Evolutionary conservation across 2,888 invertebrate genomes (phyloP).

Genomic region (Parthenolecanium corni): DNA sequence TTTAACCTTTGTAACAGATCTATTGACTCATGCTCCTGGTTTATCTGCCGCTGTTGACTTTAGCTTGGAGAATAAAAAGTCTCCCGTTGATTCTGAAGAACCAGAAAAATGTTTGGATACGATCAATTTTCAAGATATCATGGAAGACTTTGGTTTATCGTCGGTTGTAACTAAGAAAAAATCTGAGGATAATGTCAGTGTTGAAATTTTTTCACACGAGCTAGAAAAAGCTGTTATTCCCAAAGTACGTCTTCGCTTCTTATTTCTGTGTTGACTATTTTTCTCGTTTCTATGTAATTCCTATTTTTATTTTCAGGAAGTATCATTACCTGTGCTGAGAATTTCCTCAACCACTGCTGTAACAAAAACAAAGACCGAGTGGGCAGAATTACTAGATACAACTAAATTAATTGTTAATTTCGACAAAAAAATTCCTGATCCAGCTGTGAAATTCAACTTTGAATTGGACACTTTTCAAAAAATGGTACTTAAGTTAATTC

Average conservation of each 20-base stretch:
- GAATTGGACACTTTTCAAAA: constrained; percentile 95
- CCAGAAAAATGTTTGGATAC: constrained; percentile 32
- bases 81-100: not conserved
- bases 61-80: not conserved
- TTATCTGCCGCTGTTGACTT: constrained; percentile 10
- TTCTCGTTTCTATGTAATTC: not conserved
- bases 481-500: constrained; percentile 44
- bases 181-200: not conserved
- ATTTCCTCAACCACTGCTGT: constrained; percentile 47
- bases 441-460: constrained; percentile 78
- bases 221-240: constrained; percentile 31
- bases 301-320: constrained; percentile 30
- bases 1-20: not conserved
- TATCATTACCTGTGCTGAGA: constrained; percentile 50
- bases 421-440: constrained; percentile 62
- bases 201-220: constrained; percentile 16
- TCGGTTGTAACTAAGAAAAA: not conserved
- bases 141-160: constrained; percentile 27
- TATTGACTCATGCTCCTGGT: constrained; percentile 2
- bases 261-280: not conserved
- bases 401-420: constrained; percentile 70
- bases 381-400: constrained; percentile 80
- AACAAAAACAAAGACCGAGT: constrained; percentile 51
- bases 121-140: constrained; percentile 30
- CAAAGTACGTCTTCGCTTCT: constrained; percentile 18